Evolutionary conservation across 2,888 invertebrate genomes (phyloP), one percentile per base, ranked within the genome.

Genomic region (Apotomis capreana): DNA sequence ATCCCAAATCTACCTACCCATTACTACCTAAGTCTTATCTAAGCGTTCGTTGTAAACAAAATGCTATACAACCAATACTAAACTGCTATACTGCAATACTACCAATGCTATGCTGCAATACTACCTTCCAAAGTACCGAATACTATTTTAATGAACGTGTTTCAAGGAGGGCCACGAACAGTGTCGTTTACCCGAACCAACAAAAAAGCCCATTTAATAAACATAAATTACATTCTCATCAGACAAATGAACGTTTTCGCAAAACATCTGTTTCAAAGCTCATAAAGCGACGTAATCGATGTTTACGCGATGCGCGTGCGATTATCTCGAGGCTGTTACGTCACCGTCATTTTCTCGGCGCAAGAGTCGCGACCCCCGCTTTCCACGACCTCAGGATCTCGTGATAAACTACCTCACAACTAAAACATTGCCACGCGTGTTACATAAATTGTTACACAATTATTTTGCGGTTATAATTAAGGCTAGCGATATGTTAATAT

Each of bases 331-430:
- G 49, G 57, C 69, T 71, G 74, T 79, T 85, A 76, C 78, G 76
- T 78, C 83, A 87, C 75, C 46, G 70, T 69, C 72, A 78, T 84
- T 85, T 81, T 81, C 84, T 82, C 78, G 77, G 76, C 76, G 76
- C 76, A 74, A 75, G 76, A 64, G 79, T 77, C 77, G 78, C 76
- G 76, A 74, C 70, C 75, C 70, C 77, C 75, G 79, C 86, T 88
- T 88, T 88, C 88, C 86, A 84, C 82, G 86, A 86, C 87, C 87
- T 79, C 80, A 49, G 74, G 78, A 71, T 78, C 74, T 64, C 77
- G 71, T 78, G 76, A 81, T 79, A 80, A 81, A 72, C 67, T 65
- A 70, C 67, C 68, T 68, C 52, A 63, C 62, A 69, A 57, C 72
- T 72, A 72, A 68, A 72, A 72, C 71, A 72, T 62, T 71, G 62